These are phyloP conservation scores for Bhutanitis thaidina DNA, from an alignment of 2,888 invertebrate genomes.

Conservation along the genomic window DNA sequence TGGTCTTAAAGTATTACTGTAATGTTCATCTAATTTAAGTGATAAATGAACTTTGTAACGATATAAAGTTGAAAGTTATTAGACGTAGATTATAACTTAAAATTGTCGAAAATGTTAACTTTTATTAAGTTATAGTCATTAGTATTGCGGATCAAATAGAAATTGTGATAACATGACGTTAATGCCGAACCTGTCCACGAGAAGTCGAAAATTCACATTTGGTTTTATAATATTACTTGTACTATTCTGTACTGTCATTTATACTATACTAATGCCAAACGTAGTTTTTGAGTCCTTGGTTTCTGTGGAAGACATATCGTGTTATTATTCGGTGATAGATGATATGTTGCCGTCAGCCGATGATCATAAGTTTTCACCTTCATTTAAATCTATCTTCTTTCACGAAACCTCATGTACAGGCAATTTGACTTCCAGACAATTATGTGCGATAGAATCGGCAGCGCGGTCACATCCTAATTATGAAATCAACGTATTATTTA, in stretches of 20 bases:
- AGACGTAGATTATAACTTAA: too few species aligned
- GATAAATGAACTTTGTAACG: too few species aligned
- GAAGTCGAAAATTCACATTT: not conserved
- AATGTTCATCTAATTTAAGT: too few species aligned
- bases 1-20: too few species aligned
- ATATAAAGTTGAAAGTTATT: too few species aligned
- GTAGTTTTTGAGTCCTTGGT: conserved; percentile 21
- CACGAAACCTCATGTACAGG: conserved; percentile 83
- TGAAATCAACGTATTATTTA: conserved; percentile 77
- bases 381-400: conserved; percentile 80
- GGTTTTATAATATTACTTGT: conserved; percentile 1
- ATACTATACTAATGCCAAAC: conserved; percentile 14
- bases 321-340: conserved; percentile 25
- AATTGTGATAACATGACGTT: not conserved
- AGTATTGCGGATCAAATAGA: too few species aligned
- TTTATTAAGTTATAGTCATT: too few species aligned
- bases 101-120: too few species aligned
- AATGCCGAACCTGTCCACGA: not conserved
- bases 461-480: conserved; percentile 80
- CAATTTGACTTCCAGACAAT: conserved; percentile 77
- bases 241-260: not conserved
- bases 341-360: conserved; percentile 35
- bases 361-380: conserved; percentile 34
- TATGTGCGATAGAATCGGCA: conserved; percentile 85
- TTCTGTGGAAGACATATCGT: conserved; percentile 27